Evolutionary conservation across 2,113 vertebrate genomes (phyloP).

Genomic region (Psephotus haematonotus): DNA sequence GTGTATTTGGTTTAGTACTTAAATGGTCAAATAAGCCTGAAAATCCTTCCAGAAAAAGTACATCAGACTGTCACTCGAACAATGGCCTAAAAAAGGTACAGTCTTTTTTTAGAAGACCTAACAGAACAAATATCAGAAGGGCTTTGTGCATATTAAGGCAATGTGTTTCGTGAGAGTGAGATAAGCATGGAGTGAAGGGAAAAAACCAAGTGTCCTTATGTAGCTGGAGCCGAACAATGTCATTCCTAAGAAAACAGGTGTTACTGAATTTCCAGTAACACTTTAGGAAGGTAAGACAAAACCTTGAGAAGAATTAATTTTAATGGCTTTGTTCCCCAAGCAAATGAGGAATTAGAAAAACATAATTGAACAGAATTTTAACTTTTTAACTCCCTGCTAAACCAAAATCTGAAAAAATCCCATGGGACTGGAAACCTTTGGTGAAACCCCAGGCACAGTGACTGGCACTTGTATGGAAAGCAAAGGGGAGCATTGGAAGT

Average conservation of each 20-base stretch:
- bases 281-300: not conserved
- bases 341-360: not conserved
- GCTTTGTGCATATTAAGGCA: not conserved
- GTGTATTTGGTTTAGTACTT: not conserved
- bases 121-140: not conserved
- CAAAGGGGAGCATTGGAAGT: not conserved
- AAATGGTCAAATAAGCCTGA: not conserved
- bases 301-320: conserved; percentile 16
- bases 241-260: conserved; percentile 2
- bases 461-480: not conserved
- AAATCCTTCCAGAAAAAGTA: not conserved
- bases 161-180: not conserved
- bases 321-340: conserved; percentile 1
- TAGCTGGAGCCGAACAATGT: not conserved
- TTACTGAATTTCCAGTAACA: not conserved
- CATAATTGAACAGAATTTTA: not conserved
- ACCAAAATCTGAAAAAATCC: not conserved
- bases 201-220: not conserved
- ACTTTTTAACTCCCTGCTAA: not conserved
- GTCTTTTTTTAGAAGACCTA: not conserved
- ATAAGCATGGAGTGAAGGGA: not conserved
- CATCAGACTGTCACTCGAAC: not conserved
- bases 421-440: not conserved
- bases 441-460: not conserved
- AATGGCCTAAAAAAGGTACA: not conserved